Conservation (phyloP, 1,140 invertebrate genomes). For the Drosophila parabipectinata region DNA sequence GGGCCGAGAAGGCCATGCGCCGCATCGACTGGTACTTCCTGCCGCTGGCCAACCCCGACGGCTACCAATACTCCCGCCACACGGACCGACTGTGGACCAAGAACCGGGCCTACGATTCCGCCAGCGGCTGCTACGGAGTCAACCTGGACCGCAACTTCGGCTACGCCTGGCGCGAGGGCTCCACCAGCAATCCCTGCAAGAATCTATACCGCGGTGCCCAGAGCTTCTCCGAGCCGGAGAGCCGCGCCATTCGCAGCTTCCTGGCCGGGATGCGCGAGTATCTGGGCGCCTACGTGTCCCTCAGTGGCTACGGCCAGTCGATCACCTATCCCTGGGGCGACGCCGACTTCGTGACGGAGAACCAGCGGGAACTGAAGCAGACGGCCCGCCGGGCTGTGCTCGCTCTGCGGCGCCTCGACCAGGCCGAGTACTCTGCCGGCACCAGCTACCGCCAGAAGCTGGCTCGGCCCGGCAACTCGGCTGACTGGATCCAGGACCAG, state of each 20-base stretch:
- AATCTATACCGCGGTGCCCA: constrained; percentile 91
- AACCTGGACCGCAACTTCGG: constrained; percentile 93
- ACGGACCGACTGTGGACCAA: constrained; percentile 89
- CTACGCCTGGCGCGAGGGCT: constrained; percentile 91
- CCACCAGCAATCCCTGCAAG: constrained; percentile 91
- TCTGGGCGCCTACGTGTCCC: constrained; percentile 87
- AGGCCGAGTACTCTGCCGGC: constrained; percentile 76
- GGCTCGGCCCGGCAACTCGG: constrained; percentile 85
- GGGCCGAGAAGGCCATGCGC: constrained; percentile 86
- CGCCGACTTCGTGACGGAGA: constrained; percentile 70
- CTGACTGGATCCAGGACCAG: constrained; percentile 89
- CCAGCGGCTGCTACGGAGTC: constrained; percentile 89
- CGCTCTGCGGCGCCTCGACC: constrained; percentile 67
- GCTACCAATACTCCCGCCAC: constrained; percentile 88
- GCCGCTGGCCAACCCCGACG: constrained; percentile 90
- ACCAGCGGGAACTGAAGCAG: constrained; percentile 55
- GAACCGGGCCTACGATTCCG: constrained; percentile 86
- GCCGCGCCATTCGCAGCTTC: constrained; percentile 88
- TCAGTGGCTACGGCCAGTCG: constrained; percentile 92
- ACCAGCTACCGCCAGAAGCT: constrained; percentile 74
- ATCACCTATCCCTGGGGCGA: constrained; percentile 84
- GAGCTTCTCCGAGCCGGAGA: constrained; percentile 94
- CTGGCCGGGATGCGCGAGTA: constrained; percentile 83
- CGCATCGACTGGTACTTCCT: constrained; percentile 92
- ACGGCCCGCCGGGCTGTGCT: constrained; percentile 62